Evolutionary conservation across 2,797 vertebrate genomes (phyloP).

Genomic region (Smutsia temminckii): DNA sequence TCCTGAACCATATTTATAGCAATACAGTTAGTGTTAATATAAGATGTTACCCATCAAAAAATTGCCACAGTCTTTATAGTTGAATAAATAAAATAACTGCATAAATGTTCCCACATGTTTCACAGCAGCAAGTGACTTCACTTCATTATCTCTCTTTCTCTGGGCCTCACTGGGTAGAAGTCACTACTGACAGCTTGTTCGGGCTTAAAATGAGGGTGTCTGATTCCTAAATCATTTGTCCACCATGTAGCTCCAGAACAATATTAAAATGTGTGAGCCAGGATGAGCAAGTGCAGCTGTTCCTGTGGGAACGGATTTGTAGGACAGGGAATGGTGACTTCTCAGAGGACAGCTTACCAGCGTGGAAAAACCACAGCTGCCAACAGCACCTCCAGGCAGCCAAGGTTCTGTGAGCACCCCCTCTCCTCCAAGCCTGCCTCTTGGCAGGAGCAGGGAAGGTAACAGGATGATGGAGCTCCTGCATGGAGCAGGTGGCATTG

Average conservation of each 20-base stretch:
- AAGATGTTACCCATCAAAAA: slow-evolving; percentile 56
- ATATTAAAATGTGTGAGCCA: slow-evolving; percentile 50
- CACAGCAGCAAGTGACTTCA: slow-evolving; percentile 13
- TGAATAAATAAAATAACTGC: slow-evolving; percentile 79
- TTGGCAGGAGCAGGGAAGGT: background rate
- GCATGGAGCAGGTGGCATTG: background rate
- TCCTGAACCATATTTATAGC: slow-evolving; percentile 76
- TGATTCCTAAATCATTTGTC: slow-evolving; percentile 27
- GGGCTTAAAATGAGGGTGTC: slow-evolving; percentile 21
- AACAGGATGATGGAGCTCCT: background rate
- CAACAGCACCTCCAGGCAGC: background rate
- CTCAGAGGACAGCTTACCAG: background rate
- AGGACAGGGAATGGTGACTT: background rate
- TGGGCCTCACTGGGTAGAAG: slow-evolving; percentile 2
- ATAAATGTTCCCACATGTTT: slow-evolving; percentile 44
- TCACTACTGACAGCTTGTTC: background rate
- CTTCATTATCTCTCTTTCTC: slow-evolving; percentile 41
- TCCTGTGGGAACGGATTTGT: background rate
- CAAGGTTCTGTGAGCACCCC: background rate
- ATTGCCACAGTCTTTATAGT: slow-evolving; percentile 69
- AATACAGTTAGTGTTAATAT: slow-evolving; percentile 77
- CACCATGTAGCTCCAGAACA: slow-evolving; percentile 17
- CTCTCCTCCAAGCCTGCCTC: background rate
- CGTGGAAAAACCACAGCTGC: slow-evolving; percentile 37
- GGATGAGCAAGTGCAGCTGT: slow-evolving; percentile 11